Base-by-base conservation (phyloP, 2,888 invertebrate genomes). In the Opisthograptis luteolata region DNA sequence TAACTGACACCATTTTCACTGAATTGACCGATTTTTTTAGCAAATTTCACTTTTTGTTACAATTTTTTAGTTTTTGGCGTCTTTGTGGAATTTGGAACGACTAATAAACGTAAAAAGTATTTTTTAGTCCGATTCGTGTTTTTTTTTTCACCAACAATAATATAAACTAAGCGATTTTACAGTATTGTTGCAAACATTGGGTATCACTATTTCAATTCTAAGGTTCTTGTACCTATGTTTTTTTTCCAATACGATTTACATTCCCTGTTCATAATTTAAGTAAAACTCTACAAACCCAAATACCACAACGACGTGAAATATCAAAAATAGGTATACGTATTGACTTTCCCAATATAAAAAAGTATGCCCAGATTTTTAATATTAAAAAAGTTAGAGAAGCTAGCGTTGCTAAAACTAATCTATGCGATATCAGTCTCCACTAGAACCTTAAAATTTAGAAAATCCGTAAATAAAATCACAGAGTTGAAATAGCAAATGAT, bases 361-460 rank as follows among this genome's bases (percentile, higher is more conserved):
- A 10, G 72, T 76, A 80, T 79, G 79, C 70, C 79, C 84, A 81
- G 84, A 66, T 65, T 64, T 63, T 61, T 75, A 74, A 84, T 74
- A 79, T 79, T 75, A 81, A 77, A 81, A 73, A 79, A 80, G 79
- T 83, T 76, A 84, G 83, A 86, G 87, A 90, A 87, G 89, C 89
- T 90, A 90, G 89, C 90, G 87, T 82, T 79, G 89, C 89, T 90
- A 90, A 88, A 89, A 87, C 89, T 89, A 88, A 87, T 87, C 88
- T 90, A 90, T 81, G 88, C 87, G 84, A 81, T 88, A 88, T 90
- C 90, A 90, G 90, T 90, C 90, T 90, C 90, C 88, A 87, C 86
- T 89, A 89, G 84, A 87, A 86, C 76, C 90, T 89, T 90, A 90
- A 72, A 88, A 87, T 90, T 88, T 89, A 89, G 87, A 88, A 82